Evolutionary conservation across 2,888 invertebrate genomes (phyloP), one percentile per base, ranked within the genome.

Genomic region (Malacosoma neustria): DNA sequence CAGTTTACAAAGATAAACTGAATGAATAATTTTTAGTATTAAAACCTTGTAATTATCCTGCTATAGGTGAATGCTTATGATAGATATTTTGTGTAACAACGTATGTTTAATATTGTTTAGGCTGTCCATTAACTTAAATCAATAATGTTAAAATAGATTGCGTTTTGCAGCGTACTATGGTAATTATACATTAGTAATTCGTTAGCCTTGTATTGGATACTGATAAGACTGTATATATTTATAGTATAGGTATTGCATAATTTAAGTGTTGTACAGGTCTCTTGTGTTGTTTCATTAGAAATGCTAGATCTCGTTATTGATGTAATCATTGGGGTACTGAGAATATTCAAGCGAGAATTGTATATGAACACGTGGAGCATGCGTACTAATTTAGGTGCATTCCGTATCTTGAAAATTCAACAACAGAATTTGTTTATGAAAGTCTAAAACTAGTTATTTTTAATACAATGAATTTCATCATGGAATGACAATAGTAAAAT

Each of bases 301-400:
- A 67, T 67, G 75, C 75, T 81, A 84, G 84, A 82, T 84, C 84
- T 82, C 82, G 77, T 74, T 74, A 64, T 59, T 65, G 22, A 22
- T 22, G 9, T 22, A 22, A 22, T 22, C 22, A 22, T 57, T 55
- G 56, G 61, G 58, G 22, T 22, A 63, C 51, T 55, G 48, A 51
- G 50, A 61, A 61, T 53, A 58, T 49, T 45, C 41, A 48, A 51
- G 49, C 45, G 37, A 31, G 36, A n/a, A n/a, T n/a, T n/a, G n/a
- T n/a, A n/a, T n/a, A n/a, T n/a, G n/a, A n/a, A n/a, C n/a, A n/a
- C n/a, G n/a, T n/a, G n/a, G n/a, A n/a, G n/a, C n/a, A n/a, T n/a
- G n/a, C n/a, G n/a, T n/a, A n/a, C n/a, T n/a, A n/a, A n/a, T n/a
- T n/a, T n/a, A n/a, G n/a, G n/a, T n/a, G n/a, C n/a, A n/a, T n/a